Evolutionary conservation across 2,797 vertebrate species (phyloP), one percentile per base, ranked within the genome.

Genomic region (Diplodus sargus): DNA sequence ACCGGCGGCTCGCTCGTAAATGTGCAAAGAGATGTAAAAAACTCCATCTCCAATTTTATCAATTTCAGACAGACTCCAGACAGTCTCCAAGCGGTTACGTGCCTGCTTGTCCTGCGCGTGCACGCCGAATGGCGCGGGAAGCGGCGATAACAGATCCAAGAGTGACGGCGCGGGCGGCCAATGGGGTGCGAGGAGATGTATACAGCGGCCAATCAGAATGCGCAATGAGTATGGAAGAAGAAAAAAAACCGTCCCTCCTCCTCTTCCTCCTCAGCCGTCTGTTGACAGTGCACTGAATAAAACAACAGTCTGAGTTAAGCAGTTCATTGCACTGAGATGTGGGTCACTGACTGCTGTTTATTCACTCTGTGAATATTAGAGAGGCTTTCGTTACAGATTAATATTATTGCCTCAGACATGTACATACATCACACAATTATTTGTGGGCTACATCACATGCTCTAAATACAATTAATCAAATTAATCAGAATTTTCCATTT

Each of bases 1-100:
- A 42, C 84, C 28, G 65, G 48, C 74, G 83, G 73, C 85, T 90
- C 91, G 73, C 63, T 79, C 58, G 83, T 76, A 80, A 84, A 87
- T 76, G 73, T 78, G 82, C 78, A 86, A 81, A 84, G 77, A 87
- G 79, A 85, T 62, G 89, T 61, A 89, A 54, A 43, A 92, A 94
- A 94, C 86, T 95, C 94, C 93, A 93, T 94, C 93, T 91, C 86
- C 92, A 92, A 92, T 93, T 94, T 92, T 89, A 94, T 95, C 94
- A 94, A 94, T 94, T 94, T 94, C 95, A 95, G 94, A 96, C 95
- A 95, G 92, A 95, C 94, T 95, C 94, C 95, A 95, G 95, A 96
- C 95, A 94, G 93, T 94, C 95, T 94, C 93, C 78, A 68, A 90
- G 87, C 92, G 93, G 93, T 89, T 87, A 90, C 94, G 94, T 93